Base-by-base conservation (phyloP, 2,797 vertebrate genomes). In the Ceryle rudis region DNA sequence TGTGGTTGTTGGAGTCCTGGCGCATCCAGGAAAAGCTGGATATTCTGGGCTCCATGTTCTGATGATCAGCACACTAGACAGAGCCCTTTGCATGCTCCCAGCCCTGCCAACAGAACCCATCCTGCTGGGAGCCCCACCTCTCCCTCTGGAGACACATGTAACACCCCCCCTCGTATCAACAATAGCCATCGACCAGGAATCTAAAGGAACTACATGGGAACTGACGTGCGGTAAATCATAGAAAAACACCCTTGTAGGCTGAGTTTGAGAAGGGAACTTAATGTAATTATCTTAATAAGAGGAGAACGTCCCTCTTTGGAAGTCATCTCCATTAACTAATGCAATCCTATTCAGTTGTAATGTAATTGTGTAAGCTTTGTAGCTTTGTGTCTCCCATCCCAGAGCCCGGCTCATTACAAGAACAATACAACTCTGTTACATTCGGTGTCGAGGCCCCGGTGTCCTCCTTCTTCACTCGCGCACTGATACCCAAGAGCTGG, bases 261-360 rank as follows among this genome's bases (percentile, higher is more conserved):
- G 61, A 51, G 65, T 72, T 60, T 80, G 80, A 83, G 80, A 74
- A 80, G 71, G 62, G 67, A 85, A 86, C 74, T 79, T 91, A 84
- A 91, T 65, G 74, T 35, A 64, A 93, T 87, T 79, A 81, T 80
- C 78, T 91, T 91, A 91, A 81, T 86, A 65, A 84, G 64, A 89
- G 81, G 79, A 89, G 81, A 78, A 18, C 71, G 23, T 89, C 84
- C 86, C 57, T 72, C 89, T 58, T 81, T 31, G 31, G 89, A 90
- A 93, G 80, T 82, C 90, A 71, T 72, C 84, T 71, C 78, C 81
- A 80, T 86, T 86, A 78, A 80, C 49, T 60, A 84, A 77, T 28
- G 91, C 67, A 41, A 42, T 74, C 81, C 29, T 41, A 11, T 33
- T 85, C 51, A 19, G 39, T 10, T 29, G 33, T 65, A 61, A 85